Evolutionary conservation across 2,888 invertebrate genomes (phyloP).

Genomic region (Trichacis sp.): DNA sequence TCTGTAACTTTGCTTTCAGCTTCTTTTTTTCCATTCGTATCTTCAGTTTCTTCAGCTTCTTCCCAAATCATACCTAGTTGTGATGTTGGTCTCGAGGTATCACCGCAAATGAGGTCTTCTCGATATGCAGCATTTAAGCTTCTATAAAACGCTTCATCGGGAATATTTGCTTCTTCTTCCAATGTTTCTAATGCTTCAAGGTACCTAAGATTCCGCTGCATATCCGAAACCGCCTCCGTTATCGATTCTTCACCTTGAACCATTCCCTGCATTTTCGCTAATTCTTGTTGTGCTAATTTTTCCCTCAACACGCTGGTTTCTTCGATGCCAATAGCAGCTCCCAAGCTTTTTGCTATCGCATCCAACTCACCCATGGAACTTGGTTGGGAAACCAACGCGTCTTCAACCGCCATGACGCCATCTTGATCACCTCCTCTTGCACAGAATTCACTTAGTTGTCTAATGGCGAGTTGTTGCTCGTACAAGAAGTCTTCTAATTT

Average conservation of each 20-base stretch:
- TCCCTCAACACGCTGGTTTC: conserved; percentile 61
- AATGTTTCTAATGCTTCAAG: conserved; percentile 62
- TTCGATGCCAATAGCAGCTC: conserved; percentile 61
- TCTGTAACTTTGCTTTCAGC: conserved; percentile 43
- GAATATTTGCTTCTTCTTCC: conserved; percentile 75
- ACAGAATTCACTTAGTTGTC: conserved; percentile 86
- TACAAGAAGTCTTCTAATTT: conserved; percentile 87
- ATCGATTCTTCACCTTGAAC: conserved; percentile 55
- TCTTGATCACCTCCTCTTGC: conserved; percentile 72
- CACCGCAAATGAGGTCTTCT: conserved; percentile 78
- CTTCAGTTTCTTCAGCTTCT: conserved; percentile 81
- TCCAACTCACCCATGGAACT: conserved; percentile 61
- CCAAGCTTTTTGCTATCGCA: conserved; percentile 63
- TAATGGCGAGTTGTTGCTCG: conserved; percentile 92
- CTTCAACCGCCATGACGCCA: conserved; percentile 52
- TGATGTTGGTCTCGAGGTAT: conserved; percentile 75
- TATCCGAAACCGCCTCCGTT: conserved; percentile 55
- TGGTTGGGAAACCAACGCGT: conserved; percentile 53
- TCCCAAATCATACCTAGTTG: conserved; percentile 91
- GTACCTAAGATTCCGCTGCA: conserved; percentile 61
- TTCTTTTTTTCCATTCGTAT: conserved; percentile 69
- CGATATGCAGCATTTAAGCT: conserved; percentile 89
- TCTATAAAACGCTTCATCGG: conserved; percentile 89
- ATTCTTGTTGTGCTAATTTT: conserved; percentile 62
- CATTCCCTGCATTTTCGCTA: conserved; percentile 60